Evolutionary conservation across 2,113 vertebrate genomes (phyloP), one percentile per base, ranked within the genome.

Genomic region (Eulemur rufifrons): DNA sequence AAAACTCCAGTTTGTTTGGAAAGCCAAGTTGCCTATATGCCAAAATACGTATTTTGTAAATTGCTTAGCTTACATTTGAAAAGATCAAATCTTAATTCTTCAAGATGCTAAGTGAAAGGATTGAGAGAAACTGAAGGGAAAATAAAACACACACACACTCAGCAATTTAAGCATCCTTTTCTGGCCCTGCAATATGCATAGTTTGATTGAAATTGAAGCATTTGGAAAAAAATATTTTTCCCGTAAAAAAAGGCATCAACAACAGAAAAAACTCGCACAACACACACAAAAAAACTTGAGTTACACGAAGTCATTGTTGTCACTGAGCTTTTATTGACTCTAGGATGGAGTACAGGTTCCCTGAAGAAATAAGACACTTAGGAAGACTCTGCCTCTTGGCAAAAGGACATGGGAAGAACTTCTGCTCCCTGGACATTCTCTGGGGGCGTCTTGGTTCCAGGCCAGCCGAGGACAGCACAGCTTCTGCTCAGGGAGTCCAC

Each of bases 31-130:
- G 98, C 98, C 96, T 29, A 92, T 96, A 94, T 98, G 97, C 98
- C 98, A 98, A 99, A 99, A 99, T 98, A 98, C 96, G 94, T 98
- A 98, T 98, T 98, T 98, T 98, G 97, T 96, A 98, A 98, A 99
- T 98, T 98, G 97, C 97, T 98, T 98, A 25, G 99, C 99, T 99
- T 99, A 97, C 98, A 98, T 99, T 98, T 99, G 98, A 98, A 98
- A 99, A 98, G 98, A 98, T 97, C 98, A 97, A 97, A 98, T 96
- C 93, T 98, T 96, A 96, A 98, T 99, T 98, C 97, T 98, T 94
- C 88, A 87, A 96, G 97, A 98, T 98, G 98, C 95, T 23, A 89
- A 97, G 97, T 95, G 86, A 96, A 98, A 96, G 74, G 86, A 93
- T 74, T 73, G 86, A 96, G 88, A 94, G 47, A 96, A 86, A 95